These are phyloP conservation scores for Nothocercus julius DNA, from an alignment of 2,113 vertebrate species.

Conservation along the genomic window DNA sequence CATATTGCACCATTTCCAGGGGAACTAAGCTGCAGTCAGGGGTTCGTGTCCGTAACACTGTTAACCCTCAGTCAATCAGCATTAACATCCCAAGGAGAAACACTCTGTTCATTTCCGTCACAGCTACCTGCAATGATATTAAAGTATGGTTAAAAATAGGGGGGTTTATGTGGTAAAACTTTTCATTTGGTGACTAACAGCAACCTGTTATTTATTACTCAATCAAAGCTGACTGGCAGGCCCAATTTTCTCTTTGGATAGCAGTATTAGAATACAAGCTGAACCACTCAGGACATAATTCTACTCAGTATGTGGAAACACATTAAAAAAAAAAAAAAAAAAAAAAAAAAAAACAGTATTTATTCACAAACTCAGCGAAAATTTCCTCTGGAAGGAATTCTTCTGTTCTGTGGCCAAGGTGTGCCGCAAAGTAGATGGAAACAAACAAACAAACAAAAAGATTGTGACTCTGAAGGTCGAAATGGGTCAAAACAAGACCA, in stretches of 20 bases:
- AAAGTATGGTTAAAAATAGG: background rate
- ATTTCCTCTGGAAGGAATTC: background rate
- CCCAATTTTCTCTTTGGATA: background rate
- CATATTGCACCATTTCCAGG: background rate
- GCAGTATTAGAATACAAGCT: background rate
- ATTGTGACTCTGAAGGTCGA: background rate
- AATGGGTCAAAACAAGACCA: conserved; percentile 1
- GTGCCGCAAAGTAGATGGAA: background rate
- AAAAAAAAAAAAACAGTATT: background rate
- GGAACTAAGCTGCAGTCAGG: background rate
- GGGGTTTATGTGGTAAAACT: background rate
- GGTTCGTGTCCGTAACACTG: background rate
- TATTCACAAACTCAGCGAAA: conserved; percentile 3
- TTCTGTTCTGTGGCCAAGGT: background rate
- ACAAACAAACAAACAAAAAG: background rate
- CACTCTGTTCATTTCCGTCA: background rate
- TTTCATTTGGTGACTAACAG: conserved; percentile 22
- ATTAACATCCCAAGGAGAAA: conserved; percentile 6
- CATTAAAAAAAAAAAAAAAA: too few species aligned
- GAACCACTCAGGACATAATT: conserved; percentile 15
- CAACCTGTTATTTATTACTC: conserved; percentile 31
- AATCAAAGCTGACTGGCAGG: conserved; percentile 19
- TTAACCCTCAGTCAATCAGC: background rate
- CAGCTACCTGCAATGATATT: background rate
- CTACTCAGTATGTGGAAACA: conserved; percentile 6